These are phyloP conservation scores for Dione juno DNA, from an alignment of 2,888 invertebrate genomes.

Conservation along the genomic window DNA sequence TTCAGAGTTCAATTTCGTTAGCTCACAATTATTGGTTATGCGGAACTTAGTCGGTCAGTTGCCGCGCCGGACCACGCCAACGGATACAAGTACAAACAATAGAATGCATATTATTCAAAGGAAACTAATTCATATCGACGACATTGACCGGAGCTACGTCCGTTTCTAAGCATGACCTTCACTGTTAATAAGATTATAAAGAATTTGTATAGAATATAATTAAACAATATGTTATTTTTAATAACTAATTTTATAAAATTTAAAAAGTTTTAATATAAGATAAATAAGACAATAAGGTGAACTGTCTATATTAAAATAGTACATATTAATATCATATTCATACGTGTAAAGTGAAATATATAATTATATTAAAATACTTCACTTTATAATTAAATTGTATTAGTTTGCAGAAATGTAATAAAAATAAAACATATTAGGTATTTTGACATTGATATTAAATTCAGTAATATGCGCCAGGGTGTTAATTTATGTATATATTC, in stretches of 20 bases:
- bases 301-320: too few species aligned
- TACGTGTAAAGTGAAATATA: background rate
- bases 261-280: too few species aligned
- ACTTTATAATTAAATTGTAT: background rate
- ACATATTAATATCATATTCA: too few species aligned
- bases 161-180: conserved; percentile 45
- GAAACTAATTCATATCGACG: conserved; percentile 42
- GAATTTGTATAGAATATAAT: conserved; percentile 24
- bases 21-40: conserved; percentile 58
- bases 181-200: conserved; percentile 24
- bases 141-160: conserved; percentile 42
- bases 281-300: background rate
- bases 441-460: too few species aligned
- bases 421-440: background rate
- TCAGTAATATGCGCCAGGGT: background rate
- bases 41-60: conserved; percentile 61
- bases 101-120: conserved; percentile 33
- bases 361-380: background rate
- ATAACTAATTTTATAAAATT: too few species aligned
- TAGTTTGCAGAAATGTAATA: background rate
- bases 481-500: background rate
- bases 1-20: conserved; percentile 72
- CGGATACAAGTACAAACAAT: conserved; percentile 40
- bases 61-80: conserved; percentile 49
- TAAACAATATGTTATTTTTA: too few species aligned